Percentiles rank a stretch among this genome's conserved stretches.
phyloP scores from a whole-genome alignment of 1,140 invertebrate species.

The Uloborus diversus region DNA sequence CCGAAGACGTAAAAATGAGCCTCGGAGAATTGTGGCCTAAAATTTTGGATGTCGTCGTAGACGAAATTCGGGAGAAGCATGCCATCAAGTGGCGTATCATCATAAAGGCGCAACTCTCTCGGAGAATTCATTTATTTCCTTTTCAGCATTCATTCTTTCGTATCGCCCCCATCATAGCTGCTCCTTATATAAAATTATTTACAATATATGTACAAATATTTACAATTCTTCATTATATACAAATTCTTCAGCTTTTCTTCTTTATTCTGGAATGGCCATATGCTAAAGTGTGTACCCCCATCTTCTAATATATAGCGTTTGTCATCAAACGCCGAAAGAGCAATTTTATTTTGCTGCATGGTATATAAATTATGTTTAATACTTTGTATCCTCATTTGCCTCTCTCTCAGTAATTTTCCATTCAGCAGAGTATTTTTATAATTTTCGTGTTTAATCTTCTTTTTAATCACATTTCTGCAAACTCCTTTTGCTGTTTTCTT shows the following conservation, averaged over 20 bases:
- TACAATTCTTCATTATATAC: no score
- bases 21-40: no score
- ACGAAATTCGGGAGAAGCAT: no score
- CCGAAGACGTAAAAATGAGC: no score
- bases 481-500: background rate
- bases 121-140: no score
- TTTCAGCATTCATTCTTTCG: no score
- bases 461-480: background rate
- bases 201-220: no score
- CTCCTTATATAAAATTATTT: no score
- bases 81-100: no score
- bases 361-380: background rate
- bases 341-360: background rate
- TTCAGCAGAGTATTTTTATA: background rate
- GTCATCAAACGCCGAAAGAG: background rate
- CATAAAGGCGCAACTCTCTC: no score
- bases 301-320: background rate
- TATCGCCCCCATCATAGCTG: no score
- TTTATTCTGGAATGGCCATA: background rate
- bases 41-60: no score
- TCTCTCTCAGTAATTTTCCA: background rate
- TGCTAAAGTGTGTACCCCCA: background rate
- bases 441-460: background rate
- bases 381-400: background rate
- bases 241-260: background rate